These are phyloP conservation scores for Pelobates fuscus DNA, from an alignment of 2,113 vertebrate genomes.

Conservation along the genomic window DNA sequence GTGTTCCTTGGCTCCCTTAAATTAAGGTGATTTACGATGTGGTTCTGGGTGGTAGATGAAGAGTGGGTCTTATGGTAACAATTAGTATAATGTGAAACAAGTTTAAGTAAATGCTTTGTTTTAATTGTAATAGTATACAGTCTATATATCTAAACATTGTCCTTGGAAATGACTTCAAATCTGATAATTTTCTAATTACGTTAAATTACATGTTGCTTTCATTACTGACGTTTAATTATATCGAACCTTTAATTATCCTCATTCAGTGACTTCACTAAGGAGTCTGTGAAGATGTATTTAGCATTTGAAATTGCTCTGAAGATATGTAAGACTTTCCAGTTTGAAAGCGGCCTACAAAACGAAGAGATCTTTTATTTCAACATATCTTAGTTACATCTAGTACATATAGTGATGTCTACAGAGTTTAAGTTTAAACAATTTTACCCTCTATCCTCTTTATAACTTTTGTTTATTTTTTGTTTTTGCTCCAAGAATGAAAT, in stretches of 20 bases:
- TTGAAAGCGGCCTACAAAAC: slow-evolving; percentile 14
- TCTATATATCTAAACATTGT: slow-evolving; percentile 14
- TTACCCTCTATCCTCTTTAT: too few species aligned
- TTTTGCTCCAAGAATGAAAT: too few species aligned
- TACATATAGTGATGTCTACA: too few species aligned
- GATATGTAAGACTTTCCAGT: background rate
- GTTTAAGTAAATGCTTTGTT: background rate
- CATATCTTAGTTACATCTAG: too few species aligned
- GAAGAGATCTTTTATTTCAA: background rate
- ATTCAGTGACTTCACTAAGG: background rate
- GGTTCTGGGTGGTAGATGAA: background rate
- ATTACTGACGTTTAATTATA: slow-evolving; percentile 27
- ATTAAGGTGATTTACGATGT: background rate
- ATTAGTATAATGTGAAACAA: background rate
- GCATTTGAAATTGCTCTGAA: background rate
- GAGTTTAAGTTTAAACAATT: too few species aligned
- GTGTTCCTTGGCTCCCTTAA: background rate
- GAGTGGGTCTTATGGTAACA: background rate
- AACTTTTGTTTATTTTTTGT: too few species aligned
- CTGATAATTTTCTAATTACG: slow-evolving; percentile 19
- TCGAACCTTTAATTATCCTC: slow-evolving; percentile 9
- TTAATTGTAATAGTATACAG: background rate
- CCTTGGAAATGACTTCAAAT: background rate
- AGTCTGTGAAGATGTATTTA: background rate
- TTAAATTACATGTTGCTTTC: slow-evolving; percentile 28